Evolutionary conservation across 1,140 invertebrate species (phyloP), one percentile per base, ranked within the genome.

Genomic region (Macrosteles quadrilineatus): DNA sequence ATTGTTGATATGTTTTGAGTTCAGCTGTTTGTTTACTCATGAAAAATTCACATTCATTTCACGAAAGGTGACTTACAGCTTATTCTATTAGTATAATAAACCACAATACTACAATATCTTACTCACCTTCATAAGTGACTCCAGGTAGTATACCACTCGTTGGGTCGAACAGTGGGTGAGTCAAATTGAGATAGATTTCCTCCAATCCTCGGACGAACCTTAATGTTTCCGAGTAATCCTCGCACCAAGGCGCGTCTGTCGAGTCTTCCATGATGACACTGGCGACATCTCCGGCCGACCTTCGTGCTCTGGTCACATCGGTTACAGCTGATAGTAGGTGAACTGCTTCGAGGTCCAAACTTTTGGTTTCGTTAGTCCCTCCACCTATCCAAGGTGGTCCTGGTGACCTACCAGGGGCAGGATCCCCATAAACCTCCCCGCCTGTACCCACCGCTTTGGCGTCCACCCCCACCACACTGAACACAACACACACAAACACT

Each of bases 341-440:
- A 36, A 36, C 32, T 6, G 4, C 32, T 4, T 6, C 4, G 14
- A 36, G 4, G 4, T 36, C 32, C 32, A 6, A 6, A 6, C 14
- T 14, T 4, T 4, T 4, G 14, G 32, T 6, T 14, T 36, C 32
- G 4, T 14, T 14, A 36, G 4, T 36, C 4, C 14, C 4, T 14
- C 32, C 32, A 36, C 32, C 32, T 4, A 6, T 14, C 14, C 21
- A 3, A n/a, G 55, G 55, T 59, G 55, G 55, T 29, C 55, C 55
- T 21, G 55, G 55, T 2, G 23, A 27, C 55, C 55, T 59, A 11
- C 55, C 55, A 6, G 55, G 55, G 6, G 55, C 55, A 25, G 55
- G 55, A 59, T 59, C 55, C 55, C 55, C 55, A 25, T 59, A 59
- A 4, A 59, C n/a, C 25, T 59, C 55, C 9, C 55, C 55, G 2